phyloP scores from a whole-genome alignment of 2,888 invertebrate species.

The Tenthredo scrophulariae region DNA sequence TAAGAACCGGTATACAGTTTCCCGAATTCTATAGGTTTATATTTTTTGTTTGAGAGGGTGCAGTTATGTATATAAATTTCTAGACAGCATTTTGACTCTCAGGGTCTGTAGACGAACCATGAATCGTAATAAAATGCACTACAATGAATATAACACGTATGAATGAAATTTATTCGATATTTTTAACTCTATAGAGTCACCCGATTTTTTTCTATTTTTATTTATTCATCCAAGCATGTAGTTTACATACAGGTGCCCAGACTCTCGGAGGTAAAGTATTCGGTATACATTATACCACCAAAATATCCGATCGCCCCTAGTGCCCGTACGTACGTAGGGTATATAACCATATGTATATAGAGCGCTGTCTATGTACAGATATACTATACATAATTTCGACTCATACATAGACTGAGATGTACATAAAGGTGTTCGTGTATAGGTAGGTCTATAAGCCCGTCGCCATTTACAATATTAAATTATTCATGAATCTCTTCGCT shows the following conservation, averaged over 20 bases:
- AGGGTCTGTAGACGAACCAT: background rate
- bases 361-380: background rate
- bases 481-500: constrained; percentile 52
- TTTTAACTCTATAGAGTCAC: background rate
- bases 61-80: background rate
- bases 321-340: constrained; percentile 3
- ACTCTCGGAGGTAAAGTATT: constrained; percentile 19
- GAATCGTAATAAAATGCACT: background rate
- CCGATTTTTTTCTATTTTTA: background rate
- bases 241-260: constrained; percentile 15
- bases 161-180: background rate
- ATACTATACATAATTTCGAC: constrained; percentile 21
- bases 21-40: background rate
- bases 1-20: background rate
- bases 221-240: background rate
- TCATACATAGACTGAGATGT: background rate
- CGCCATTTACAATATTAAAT: constrained; percentile 49
- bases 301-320: constrained; percentile 29
- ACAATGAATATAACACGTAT: background rate
- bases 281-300: constrained; percentile 20
- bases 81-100: background rate
- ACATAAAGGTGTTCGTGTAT: background rate
- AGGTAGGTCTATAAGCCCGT: constrained; percentile 39
- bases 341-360: background rate
- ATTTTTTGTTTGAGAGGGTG: background rate